Evolutionary conservation across 2,888 invertebrate genomes (phyloP), one percentile per base, ranked within the genome.

Genomic region (Amblyjoppa proteus): DNA sequence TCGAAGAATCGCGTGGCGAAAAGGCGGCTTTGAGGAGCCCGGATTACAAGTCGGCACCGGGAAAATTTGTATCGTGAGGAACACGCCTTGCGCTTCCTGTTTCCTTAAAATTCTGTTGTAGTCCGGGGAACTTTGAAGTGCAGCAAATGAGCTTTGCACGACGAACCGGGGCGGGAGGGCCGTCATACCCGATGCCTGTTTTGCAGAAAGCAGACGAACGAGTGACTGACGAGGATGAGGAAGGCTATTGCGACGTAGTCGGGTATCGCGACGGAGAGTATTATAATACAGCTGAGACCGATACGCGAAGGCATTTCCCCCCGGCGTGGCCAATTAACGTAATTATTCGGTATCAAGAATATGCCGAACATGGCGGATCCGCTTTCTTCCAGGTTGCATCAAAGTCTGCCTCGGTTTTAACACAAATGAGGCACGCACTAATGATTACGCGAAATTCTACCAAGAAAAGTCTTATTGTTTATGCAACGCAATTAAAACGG

Each of bases 81-180:
- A 77, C 49, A 68, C 11, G 45, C 56, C 73, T 78, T 56, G 66
- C 56, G 51, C 58, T 53, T 45, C 51, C 71, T 25, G 66, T 38
- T 41, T 51, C 28, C 73, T 80, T 70, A 53, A 82, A 83, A 85
- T 77, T 80, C 34, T 49, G 68, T 76, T 73, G 41, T 76, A 66
- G 31, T 38, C 28, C 76, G 13, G 9, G 20, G 76, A 75, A 85
- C 85, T 83, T 85, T 85, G 85, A 85, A 73, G 82, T 85, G 85
- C 80, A 85, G 85, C 80, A 85, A 85, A 85, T 83, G 85, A 80
- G 82, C 81, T 83, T 73, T 68, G 51, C 20, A 64, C 41, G 34
- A 82, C 53, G 78, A 69, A 82, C 69, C 75, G 34, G 34, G 1
- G 68, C 51, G 69, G 76, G 61, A 51, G 51, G 70, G 66, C 49